A percentile compares a stretch with the other conserved stretches of the same genome.
These are phyloP conservation scores for Clarias laeviceps DNA, from an alignment of 2,797 vertebrate genomes.

Conservation along the genomic window DNA sequence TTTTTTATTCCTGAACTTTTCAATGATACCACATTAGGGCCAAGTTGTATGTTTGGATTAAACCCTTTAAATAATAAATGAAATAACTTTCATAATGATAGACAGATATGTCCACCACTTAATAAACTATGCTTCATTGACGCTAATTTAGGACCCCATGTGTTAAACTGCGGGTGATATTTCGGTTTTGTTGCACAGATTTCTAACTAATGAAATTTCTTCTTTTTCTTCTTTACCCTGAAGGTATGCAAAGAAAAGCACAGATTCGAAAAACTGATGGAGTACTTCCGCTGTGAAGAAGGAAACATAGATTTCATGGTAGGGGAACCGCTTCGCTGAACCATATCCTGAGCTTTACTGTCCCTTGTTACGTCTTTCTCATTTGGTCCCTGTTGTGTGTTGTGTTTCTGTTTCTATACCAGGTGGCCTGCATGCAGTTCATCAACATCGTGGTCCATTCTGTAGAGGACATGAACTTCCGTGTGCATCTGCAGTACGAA, in stretches of 20 bases:
- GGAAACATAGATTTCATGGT: constrained; percentile 99
- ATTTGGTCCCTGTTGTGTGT: not conserved
- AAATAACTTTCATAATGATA: not conserved
- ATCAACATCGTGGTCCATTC: constrained; percentile 98
- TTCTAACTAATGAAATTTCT: not conserved
- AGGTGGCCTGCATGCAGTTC: constrained; percentile 99
- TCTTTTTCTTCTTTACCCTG: constrained; percentile 32
- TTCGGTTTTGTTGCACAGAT: not conserved
- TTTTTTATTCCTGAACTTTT: not conserved
- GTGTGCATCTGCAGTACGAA: constrained; percentile 92
- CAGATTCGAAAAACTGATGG: constrained; percentile 97
- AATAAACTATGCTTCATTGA: not conserved
- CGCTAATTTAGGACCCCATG: not conserved
- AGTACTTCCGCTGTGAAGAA: constrained; percentile 93
- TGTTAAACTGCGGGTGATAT: constrained; percentile 3
- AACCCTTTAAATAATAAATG: not conserved
- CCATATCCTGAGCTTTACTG: not conserved
- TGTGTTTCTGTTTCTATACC: constrained; percentile 34
- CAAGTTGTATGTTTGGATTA: not conserved
- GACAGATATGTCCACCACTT: not conserved
- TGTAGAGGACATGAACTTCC: constrained; percentile 97
- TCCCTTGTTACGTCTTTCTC: not conserved
- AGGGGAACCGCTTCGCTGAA: constrained; percentile 45
- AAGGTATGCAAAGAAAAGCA: constrained; percentile 97
- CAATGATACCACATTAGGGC: not conserved